Conservation (phyloP, 2,888 invertebrate genomes). For the Agrochola lychnidis region DNA sequence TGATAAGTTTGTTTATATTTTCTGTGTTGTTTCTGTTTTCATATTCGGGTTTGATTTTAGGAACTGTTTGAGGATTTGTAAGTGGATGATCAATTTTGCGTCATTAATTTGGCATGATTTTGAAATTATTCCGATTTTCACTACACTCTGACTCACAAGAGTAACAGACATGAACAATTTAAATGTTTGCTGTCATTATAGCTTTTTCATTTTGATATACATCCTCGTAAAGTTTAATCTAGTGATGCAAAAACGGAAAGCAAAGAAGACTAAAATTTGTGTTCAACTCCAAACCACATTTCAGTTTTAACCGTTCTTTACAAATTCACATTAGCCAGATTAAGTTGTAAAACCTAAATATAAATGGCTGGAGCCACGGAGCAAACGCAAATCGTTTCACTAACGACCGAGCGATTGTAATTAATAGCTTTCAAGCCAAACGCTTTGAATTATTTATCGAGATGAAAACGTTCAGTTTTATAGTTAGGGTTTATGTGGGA, state of each 20-base stretch:
- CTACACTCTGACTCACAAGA: too few relatives aligned
- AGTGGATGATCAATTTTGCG: not conserved
- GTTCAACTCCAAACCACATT: not conserved
- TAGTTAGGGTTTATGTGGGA: conserved; percentile 39
- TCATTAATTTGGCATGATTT: not conserved
- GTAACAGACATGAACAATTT: not conserved
- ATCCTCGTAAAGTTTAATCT: not conserved
- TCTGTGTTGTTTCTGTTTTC: not conserved
- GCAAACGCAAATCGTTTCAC: conserved; percentile 44
- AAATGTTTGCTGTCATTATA: not conserved
- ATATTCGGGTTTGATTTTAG: not conserved
- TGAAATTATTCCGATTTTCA: too few relatives aligned
- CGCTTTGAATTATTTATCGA: conserved; percentile 60
- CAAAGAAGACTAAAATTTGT: not conserved
- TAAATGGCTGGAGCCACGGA: conserved; percentile 43
- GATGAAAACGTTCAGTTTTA: conserved; percentile 57
- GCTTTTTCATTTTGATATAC: not conserved
- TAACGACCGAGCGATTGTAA: conserved; percentile 60
- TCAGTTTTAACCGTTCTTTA: conserved; percentile 6
- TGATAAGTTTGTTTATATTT: conserved; percentile 12
- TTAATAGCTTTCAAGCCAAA: conserved; percentile 49
- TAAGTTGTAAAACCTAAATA: conserved; percentile 58
- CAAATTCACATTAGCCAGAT: conserved; percentile 45
- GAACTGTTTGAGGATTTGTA: not conserved
- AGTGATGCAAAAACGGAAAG: not conserved